Evolutionary conservation across 2,797 vertebrate species (phyloP), one percentile per base, ranked within the genome.

Genomic region (Mormyrus hasselquistii): DNA sequence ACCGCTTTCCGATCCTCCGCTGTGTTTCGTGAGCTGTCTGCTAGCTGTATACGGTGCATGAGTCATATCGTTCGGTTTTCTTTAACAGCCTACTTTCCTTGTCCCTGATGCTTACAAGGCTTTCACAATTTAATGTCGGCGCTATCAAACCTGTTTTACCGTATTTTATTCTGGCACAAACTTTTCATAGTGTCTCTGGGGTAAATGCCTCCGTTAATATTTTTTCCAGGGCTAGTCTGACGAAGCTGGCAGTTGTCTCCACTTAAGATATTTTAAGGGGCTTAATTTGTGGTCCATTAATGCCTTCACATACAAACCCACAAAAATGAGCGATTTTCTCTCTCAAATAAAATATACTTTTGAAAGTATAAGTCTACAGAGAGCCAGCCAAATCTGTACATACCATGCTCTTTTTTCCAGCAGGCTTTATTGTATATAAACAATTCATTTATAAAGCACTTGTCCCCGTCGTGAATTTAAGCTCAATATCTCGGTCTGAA

Each of bases 11-110:
- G 38, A 88, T n/a, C 84, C 25, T 57, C 29, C 65, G 19, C 82
- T 76, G 52, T 57, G 44, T 65, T 87, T 91, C 85, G 7, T 76
- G 83, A 22, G n/a, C 50, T 91, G 38, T 83, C 89, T 29, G 34
- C 89, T 8, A 3, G 50, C 65, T 90, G 89, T 90, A 91, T 91
- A 4, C 4, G 10, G 83, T 52, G n/a, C 1, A 59, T 93, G 94
- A 95, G 91, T 95, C 94, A 95, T 90, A 47, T 1, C 50, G 47
- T 38, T 82, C 89, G 87, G 87, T 91, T 91, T 91, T 62, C 91
- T 91, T 90, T 93, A 89, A 89, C 22, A 85, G 90, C 69, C 90
- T 16, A 83, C 73, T 22, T 19, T 34, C 41, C 55, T 7, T 41
- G 34, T 89, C 90, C 88, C 90, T 65, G 34, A 50, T 38, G 91